Evolutionary conservation across 30 jellyfish, hydroid and myxozoan species (phyloP).

Genomic region (Catostylus mosaicus): DNA sequence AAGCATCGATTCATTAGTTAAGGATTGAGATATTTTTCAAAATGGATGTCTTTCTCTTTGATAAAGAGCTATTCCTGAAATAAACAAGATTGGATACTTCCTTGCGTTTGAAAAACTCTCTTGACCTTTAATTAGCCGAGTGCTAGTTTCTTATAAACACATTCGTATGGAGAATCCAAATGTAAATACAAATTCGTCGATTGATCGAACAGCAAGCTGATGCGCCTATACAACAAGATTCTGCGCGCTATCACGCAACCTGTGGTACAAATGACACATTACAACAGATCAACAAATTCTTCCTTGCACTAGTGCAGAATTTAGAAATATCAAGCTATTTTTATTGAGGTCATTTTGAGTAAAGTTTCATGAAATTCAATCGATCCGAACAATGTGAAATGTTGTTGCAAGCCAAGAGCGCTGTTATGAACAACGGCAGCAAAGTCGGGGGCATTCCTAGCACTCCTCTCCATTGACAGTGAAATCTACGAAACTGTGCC

Average conservation of each 20-base stretch:
- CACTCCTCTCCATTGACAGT: conserved; percentile 1
- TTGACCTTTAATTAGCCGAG: too few relatives aligned
- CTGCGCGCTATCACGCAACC: background rate
- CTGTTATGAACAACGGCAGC: conserved; percentile 5
- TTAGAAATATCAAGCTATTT: background rate
- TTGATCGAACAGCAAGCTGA: too few relatives aligned
- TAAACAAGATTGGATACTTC: too few relatives aligned
- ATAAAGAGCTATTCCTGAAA: too few relatives aligned
- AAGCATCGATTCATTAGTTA: too few relatives aligned
- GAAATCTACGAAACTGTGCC: conserved; percentile 1
- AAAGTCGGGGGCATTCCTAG: conserved; percentile 8
- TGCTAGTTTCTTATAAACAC: too few relatives aligned
- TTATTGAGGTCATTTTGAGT: background rate
- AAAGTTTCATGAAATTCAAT: background rate
- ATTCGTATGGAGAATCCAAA: too few relatives aligned
- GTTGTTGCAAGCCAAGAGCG: background rate
- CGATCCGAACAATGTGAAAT: background rate
- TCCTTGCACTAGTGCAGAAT: background rate
- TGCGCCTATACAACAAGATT: too few relatives aligned
- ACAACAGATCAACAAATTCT: background rate
- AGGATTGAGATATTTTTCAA: too few relatives aligned
- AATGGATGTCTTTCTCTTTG: too few relatives aligned
- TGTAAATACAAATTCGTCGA: too few relatives aligned
- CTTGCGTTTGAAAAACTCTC: too few relatives aligned
- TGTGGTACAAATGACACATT: background rate